Evolutionary conservation across 2,113 vertebrate species (phyloP), one percentile per base, ranked within the genome.

Genomic region (Puntigrus tetrazona): DNA sequence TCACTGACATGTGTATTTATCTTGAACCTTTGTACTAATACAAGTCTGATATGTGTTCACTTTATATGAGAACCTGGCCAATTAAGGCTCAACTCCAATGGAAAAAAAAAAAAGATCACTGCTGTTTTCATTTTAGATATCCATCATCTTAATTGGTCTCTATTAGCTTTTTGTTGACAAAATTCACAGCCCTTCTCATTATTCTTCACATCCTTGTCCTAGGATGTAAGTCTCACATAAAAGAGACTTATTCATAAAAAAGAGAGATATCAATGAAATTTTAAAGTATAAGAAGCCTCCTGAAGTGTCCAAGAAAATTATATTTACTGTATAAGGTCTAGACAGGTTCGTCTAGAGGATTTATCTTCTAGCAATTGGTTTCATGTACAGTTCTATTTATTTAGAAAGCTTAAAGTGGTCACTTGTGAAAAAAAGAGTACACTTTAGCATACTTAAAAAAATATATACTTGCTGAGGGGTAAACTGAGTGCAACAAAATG

Each of bases 361-460:
- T 72, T 70, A 29, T 79, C 3, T 9, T 7, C 3, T 34, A 20
- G 18, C 0, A 0, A 67, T 1, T 8, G 27, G 69, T 82, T 52
- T 88, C 85, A 89, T 88, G 82, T 88, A 79, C 87, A 84, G 9
- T 79, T 78, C 22, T 81, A 41, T 78, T 87, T 82, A 87, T 87
- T 90, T 41, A 84, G 86, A 76, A 55, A 25, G 3, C 7, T 59
- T 78, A 78, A 69, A 69, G 3, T 22, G 9, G 31, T 5, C 4
- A n/a, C 4, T 41, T 41, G 34, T 11, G 10, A 41, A 38, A 70
- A n/a, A 70, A 38, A 0, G 11, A 67, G 63, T 67, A 65, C 14
- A 34, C 7, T 0, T 65, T 34, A 67, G 63, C 0, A 36, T 36
- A 9, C n/a, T 59, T 38, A 38, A 38, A 38, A 38, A 38, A 38